These are phyloP conservation scores for Eurytemora carolleeae DNA, from an alignment of 1,140 invertebrate genomes.

Conservation along the genomic window DNA sequence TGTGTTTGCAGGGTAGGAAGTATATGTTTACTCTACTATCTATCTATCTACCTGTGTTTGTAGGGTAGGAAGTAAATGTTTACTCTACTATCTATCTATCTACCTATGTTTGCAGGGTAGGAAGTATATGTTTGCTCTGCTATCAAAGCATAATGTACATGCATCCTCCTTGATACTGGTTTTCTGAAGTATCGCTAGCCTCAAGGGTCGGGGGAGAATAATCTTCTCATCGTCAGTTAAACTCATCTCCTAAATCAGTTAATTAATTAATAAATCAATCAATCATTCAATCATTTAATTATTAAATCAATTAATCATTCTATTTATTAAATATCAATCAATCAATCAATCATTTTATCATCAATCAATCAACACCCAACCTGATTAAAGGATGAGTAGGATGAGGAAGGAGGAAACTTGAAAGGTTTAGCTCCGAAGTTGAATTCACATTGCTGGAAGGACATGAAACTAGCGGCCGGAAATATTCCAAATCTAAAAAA, in stretches of 20 bases:
- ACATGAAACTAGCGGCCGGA: conserved; percentile 85
- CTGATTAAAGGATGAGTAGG: too few relatives aligned
- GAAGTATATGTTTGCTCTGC: conserved; percentile 46
- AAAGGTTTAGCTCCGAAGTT: conserved; percentile 74
- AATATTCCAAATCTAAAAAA: conserved; percentile 57
- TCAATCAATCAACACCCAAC: too few relatives aligned
- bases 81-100: conserved; percentile 54
- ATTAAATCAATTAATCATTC: too few relatives aligned
- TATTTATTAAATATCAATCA: too few relatives aligned
- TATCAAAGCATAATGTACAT: conserved; percentile 70
- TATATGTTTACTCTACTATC: too few relatives aligned
- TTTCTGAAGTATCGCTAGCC: conserved; percentile 45
- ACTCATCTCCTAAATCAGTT: conserved; percentile 31
- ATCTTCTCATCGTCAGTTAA: conserved; percentile 48
- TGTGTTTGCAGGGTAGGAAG: too few relatives aligned
- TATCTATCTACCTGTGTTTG: conserved; percentile 39
- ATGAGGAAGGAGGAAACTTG: conserved; percentile 57
- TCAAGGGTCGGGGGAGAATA: conserved; percentile 45
- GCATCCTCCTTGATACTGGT: conserved; percentile 59
- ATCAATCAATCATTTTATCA: too few relatives aligned
- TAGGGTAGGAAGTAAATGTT: conserved; percentile 56
- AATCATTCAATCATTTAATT: conserved; percentile 36
- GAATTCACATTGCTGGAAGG: conserved; percentile 79
- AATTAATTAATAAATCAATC: conserved; percentile 62
- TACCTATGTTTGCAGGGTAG: conserved; percentile 48